Evolutionary conservation across 2,113 vertebrate genomes (phyloP).

Genomic region (Microtus pennsylvanicus): DNA sequence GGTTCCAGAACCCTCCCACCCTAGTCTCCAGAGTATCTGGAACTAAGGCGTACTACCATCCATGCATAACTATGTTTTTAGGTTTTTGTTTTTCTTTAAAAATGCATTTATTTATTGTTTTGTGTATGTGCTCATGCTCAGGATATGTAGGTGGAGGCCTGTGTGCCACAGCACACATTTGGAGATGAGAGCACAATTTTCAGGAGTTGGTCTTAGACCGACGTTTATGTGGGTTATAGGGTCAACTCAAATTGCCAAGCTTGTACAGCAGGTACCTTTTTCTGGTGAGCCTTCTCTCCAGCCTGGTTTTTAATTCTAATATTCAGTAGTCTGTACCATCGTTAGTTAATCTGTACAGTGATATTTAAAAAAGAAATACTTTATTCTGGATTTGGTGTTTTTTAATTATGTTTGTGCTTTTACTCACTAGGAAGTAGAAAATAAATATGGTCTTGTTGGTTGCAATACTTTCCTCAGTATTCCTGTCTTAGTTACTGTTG

Average conservation of each 20-base stretch:
- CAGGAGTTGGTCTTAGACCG: neutral
- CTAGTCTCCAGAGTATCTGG: neutral
- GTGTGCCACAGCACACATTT: neutral
- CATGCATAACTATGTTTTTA: no score
- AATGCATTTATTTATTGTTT: neutral
- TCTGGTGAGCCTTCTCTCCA: neutral
- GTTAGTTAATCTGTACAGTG: constrained; percentile 6
- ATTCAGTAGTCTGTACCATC: neutral
- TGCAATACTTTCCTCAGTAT: neutral
- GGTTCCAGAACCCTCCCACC: neutral
- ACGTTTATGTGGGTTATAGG: neutral
- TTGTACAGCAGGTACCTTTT: neutral
- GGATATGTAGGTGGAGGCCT: neutral
- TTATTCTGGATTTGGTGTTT: neutral
- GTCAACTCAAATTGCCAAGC: neutral
- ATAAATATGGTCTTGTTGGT: neutral
- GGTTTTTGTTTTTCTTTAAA: neutral
- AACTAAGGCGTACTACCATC: neutral
- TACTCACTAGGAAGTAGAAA: neutral
- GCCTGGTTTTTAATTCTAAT: neutral
- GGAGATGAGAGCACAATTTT: neutral
- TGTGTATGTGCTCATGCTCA: neutral
- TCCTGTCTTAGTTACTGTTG: neutral
- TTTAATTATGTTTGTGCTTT: neutral
- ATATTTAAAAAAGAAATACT: neutral